Evolutionary conservation across 2,888 invertebrate genomes (phyloP).

Genomic region (Leptarthrus brevirostris): DNA sequence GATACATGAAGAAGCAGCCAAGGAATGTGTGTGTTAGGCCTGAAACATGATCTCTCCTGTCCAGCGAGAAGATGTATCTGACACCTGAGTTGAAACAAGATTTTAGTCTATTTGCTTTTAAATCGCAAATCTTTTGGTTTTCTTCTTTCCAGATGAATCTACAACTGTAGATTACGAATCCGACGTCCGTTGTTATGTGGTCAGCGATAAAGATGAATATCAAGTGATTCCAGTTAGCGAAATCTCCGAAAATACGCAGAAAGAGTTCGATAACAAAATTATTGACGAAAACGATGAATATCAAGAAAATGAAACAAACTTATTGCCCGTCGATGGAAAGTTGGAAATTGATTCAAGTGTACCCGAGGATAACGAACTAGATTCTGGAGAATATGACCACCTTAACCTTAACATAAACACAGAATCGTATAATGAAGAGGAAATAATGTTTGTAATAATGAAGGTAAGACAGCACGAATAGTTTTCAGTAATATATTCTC

Average conservation of each 20-base stretch:
- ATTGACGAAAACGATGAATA: neutral
- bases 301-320: neutral
- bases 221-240: neutral
- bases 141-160: neutral
- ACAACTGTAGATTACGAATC: neutral
- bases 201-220: neutral
- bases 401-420: neutral
- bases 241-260: too few relatives aligned
- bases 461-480: too few relatives aligned
- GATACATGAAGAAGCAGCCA: too few relatives aligned
- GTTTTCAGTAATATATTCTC: neutral
- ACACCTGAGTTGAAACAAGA: too few relatives aligned
- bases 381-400: neutral
- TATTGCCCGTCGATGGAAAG: too few relatives aligned
- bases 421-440: neutral
- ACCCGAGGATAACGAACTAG: neutral
- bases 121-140: too few relatives aligned
- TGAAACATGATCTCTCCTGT: too few relatives aligned
- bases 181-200: neutral
- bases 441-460: slow-evolving; percentile 20
- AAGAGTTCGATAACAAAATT: neutral
- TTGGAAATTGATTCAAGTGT: too few relatives aligned
- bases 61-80: too few relatives aligned
- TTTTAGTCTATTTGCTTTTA: too few relatives aligned
- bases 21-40: too few relatives aligned